These are phyloP conservation scores for Scomberomorus guttatus DNA, from an alignment of 2,797 vertebrate genomes.

Conservation along the genomic window DNA sequence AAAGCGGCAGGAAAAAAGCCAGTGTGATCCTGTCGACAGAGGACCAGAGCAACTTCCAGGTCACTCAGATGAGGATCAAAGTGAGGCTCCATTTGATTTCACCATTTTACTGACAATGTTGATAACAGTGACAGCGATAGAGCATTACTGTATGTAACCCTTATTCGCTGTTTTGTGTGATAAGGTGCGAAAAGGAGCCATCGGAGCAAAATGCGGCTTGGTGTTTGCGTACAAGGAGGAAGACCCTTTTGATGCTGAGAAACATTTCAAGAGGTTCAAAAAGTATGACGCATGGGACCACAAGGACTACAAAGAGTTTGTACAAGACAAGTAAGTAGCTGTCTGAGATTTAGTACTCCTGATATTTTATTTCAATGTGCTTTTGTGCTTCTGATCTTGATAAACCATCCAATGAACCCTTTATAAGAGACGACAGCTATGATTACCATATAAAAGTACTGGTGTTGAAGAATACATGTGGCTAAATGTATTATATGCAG, in stretches of 20 bases:
- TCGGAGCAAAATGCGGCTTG: conserved; percentile 95
- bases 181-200: conserved; percentile 95
- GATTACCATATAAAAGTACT: not conserved
- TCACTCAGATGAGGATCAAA: conserved; percentile 97
- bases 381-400: not conserved
- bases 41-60: conserved; percentile 93
- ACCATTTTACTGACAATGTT: not conserved
- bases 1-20: conserved; percentile 93
- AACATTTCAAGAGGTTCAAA: conserved; percentile 94
- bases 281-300: conserved; percentile 92
- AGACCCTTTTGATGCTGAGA: conserved; percentile 92
- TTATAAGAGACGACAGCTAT: not conserved
- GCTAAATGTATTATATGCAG: not conserved
- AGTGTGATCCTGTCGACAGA: conserved; percentile 95
- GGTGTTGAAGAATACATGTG: not conserved
- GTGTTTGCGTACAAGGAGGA: conserved; percentile 93
- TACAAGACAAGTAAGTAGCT: conserved; percentile 89
- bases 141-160: not conserved
- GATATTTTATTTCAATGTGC: not conserved
- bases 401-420: not conserved
- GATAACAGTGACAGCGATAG: not conserved
- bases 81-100: conserved; percentile 77
- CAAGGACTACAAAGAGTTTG: conserved; percentile 92
- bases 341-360: not conserved
- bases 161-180: conserved; percentile 34